These are phyloP conservation scores for Eristalis tenax DNA, from an alignment of 2,888 invertebrate genomes.

Conservation along the genomic window DNA sequence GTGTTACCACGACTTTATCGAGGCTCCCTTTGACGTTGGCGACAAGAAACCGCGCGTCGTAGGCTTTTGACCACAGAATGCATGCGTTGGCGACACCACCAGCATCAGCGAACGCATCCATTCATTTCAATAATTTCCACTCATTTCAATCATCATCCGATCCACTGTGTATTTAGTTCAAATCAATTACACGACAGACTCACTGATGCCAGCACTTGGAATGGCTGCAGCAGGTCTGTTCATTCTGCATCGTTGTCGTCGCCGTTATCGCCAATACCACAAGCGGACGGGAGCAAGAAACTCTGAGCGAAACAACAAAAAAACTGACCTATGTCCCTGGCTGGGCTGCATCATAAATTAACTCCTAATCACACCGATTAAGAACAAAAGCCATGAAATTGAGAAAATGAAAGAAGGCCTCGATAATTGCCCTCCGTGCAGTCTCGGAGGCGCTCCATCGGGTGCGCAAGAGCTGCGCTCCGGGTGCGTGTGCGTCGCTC, in stretches of 20 bases:
- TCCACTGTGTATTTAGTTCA: constrained; percentile 47
- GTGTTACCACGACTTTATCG: neutral
- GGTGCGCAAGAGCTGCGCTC: neutral
- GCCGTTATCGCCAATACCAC: constrained; percentile 31
- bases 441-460: constrained; percentile 36
- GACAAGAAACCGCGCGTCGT: neutral
- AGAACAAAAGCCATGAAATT: constrained; percentile 58
- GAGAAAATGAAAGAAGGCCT: constrained; percentile 37
- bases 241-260: constrained; percentile 2
- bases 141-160: constrained; percentile 31
- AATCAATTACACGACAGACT: constrained; percentile 49
- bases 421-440: constrained; percentile 51
- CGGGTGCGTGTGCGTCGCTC: neutral
- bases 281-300: constrained; percentile 42
- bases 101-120: constrained; percentile 3
- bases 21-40: neutral
- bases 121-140: constrained; percentile 35
- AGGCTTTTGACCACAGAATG: neutral
- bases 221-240: constrained; percentile 37
- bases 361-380: constrained; percentile 67
- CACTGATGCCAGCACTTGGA: neutral
- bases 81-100: neutral
- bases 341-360: constrained; percentile 59
- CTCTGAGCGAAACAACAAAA: neutral
- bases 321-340: constrained; percentile 68